Conservation (phyloP, 2,797 vertebrate genomes). For the Oreochromis grahami region DNA sequence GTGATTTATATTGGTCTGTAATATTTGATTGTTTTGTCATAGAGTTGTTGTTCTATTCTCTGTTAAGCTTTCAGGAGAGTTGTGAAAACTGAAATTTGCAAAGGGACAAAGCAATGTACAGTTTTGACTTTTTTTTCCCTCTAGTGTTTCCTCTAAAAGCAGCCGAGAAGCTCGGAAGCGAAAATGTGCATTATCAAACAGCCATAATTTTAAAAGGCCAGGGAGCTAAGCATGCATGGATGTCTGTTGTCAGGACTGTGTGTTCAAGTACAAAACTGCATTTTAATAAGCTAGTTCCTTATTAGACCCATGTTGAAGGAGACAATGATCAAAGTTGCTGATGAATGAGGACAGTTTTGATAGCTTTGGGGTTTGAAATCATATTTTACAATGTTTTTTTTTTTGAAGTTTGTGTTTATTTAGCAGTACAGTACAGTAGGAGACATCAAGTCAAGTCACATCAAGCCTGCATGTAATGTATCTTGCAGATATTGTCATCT, state of each 20-base stretch:
- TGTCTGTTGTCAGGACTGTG: conserved; percentile 13
- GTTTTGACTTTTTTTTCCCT: neutral
- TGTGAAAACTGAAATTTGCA: conserved; percentile 2
- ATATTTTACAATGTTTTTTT: neutral
- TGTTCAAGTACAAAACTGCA: conserved; percentile 13
- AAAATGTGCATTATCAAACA: conserved; percentile 48
- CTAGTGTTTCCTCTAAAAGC: neutral
- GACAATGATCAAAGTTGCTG: neutral
- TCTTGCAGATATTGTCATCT: neutral
- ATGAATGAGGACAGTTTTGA: conserved; percentile 10
- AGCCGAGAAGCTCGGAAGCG: neutral
- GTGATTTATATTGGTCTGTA: conserved; percentile 62
- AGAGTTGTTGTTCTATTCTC: conserved; percentile 37
- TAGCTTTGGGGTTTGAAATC: conserved; percentile 29
- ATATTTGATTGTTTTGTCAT: conserved; percentile 56
- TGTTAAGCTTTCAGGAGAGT: conserved; percentile 38
- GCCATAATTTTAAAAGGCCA: conserved; percentile 44
- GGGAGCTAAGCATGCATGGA: conserved; percentile 20
- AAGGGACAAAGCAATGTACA: conserved; percentile 38
- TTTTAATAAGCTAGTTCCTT: neutral
- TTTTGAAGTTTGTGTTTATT: neutral
- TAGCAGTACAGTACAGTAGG: neutral
- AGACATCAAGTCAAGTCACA: fast-evolving
- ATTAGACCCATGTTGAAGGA: conserved; percentile 7
- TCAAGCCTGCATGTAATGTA: neutral